A percentile compares a stretch with the other conserved stretches of the same genome.
Evolutionary conservation across 2,888 invertebrate genomes (phyloP).

Genomic region (Octodonta nipae): DNA sequence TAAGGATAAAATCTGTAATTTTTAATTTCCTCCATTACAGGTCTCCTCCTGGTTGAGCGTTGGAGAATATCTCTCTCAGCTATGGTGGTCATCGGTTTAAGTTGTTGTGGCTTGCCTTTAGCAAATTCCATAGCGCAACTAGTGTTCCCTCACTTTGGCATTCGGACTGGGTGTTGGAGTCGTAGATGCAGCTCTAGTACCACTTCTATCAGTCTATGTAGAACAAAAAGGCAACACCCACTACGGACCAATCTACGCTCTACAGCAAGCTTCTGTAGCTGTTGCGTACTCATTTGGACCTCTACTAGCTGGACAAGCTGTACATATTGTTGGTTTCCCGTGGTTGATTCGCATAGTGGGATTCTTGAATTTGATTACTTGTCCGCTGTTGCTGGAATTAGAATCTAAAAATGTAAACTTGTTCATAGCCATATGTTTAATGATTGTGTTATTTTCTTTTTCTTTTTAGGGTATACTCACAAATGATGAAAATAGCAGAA

Average conservation of each 20-base stretch:
- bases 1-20: too few relatives aligned
- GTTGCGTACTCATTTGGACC: conserved; percentile 70
- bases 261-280: conserved; percentile 71
- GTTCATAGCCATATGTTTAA: too few relatives aligned
- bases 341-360: conserved; percentile 64
- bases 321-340: conserved; percentile 54
- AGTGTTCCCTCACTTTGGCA: conserved; percentile 60
- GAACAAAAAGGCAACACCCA: conserved; percentile 46
- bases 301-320: conserved; percentile 57
- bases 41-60: conserved; percentile 26
- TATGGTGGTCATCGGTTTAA: conserved; percentile 29
- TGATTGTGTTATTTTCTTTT: too few relatives aligned
- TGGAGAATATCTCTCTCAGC: conserved; percentile 31
- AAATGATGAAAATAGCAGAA: too few relatives aligned
- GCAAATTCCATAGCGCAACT: conserved; percentile 39
- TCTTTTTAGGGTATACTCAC: too few relatives aligned
- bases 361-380: conserved; percentile 52
- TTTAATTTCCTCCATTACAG: conserved; percentile 23
- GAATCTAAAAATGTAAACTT: too few relatives aligned
- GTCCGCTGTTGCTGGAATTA: conserved; percentile 47
- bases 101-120: conserved; percentile 30
- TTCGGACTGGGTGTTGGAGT: conserved; percentile 62
- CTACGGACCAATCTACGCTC: conserved; percentile 69
- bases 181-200: conserved; percentile 68
- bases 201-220: conserved; percentile 60